These are phyloP conservation scores for Conops quadrifasciatus DNA, from an alignment of 2,888 invertebrate genomes.

Conservation along the genomic window DNA sequence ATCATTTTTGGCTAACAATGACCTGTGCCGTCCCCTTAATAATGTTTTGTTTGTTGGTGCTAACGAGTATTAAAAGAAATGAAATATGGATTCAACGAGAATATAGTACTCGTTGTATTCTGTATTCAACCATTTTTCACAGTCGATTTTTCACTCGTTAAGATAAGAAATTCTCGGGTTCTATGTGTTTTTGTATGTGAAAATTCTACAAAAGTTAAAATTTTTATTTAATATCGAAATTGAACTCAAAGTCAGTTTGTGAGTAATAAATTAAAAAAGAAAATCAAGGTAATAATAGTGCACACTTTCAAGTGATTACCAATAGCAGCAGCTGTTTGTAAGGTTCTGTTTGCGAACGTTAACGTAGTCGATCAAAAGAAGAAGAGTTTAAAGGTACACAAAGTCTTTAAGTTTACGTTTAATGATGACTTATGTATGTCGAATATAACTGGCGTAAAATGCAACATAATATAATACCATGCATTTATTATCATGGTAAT, in stretches of 20 bases:
- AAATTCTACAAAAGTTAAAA: neutral
- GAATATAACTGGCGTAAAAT: too few relatives aligned
- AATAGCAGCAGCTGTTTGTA: slow-evolving; percentile 8
- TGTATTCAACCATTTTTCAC: slow-evolving; percentile 28
- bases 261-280: neutral
- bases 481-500: too few relatives aligned
- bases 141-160: slow-evolving; percentile 34
- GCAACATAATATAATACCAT: too few relatives aligned
- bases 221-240: neutral
- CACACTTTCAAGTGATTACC: neutral
- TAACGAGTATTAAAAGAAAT: slow-evolving; percentile 4
- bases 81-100: neutral
- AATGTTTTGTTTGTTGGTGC: neutral
- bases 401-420: too few relatives aligned
- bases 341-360: slow-evolving; percentile 18
- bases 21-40: too few relatives aligned
- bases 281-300: neutral
- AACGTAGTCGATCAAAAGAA: slow-evolving; percentile 19
- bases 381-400: too few relatives aligned
- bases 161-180: slow-evolving; percentile 11
- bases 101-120: neutral
- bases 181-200: slow-evolving; percentile 20
- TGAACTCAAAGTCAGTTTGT: neutral
- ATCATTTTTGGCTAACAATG: too few relatives aligned
- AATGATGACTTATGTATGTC: too few relatives aligned